Evolutionary conservation across 1,140 invertebrate species (phyloP), one percentile per base, ranked within the genome.

Genomic region (Sogatella furcifera): DNA sequence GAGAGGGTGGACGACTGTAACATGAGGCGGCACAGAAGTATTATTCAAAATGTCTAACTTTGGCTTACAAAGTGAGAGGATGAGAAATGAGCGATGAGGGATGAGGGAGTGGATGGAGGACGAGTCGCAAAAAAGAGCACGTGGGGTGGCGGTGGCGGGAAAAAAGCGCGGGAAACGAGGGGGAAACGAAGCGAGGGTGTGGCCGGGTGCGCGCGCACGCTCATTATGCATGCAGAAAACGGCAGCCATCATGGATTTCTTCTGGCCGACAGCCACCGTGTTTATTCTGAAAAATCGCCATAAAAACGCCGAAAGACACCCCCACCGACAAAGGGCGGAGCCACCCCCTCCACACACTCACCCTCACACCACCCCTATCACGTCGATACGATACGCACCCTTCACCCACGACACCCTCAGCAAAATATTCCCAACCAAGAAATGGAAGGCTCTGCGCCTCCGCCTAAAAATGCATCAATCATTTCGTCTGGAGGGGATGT

Each of bases 11-110:
- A 5, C 24, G 15, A 3, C 21, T 5, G 46, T 49, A 49, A 49
- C 46, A 22, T 22, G 46, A 49, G 21, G 46, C 46, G 46, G 59
- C 52, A 53, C 59, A 55, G 55, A 60, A 52, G 52, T 60, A 60
- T 60, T 60, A 60, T 60, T 60, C 59, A 60, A 60, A 60, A 60
- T 60, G 59, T 60, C 59, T 60, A 60, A 60, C 59, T 60, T 60
- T 46, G 59, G 46, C 59, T 60, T 55, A 60, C 59, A 49, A 49
- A 49, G 46, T 49, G 46, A 49, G 53, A 49, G 53, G 59, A 60
- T 49, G 59, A 52, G 59, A 44, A 53, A 55, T 60, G 55, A 55
- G 31, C 52, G 21, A 24, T 52, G 34, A 38, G 46, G 52, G 22
- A 53, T 55, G 43, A 60, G 31, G 2, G 2, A 28, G 24, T 28